Evolutionary conservation across 1,140 invertebrate species (phyloP).

Genomic region (Brachionus paranguensis): DNA sequence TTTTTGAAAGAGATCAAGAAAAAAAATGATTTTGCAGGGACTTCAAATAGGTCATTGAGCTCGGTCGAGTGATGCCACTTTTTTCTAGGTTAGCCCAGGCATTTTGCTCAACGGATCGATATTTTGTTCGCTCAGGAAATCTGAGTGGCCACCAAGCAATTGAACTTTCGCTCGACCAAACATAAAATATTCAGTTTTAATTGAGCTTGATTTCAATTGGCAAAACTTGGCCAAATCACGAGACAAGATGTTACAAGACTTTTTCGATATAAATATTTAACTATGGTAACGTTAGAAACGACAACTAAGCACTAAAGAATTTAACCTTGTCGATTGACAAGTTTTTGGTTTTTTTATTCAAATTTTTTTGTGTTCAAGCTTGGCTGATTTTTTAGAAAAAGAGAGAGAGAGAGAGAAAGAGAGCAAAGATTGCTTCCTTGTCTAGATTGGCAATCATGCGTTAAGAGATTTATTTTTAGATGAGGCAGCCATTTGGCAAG

Average conservation of each 20-base stretch:
- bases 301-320: conserved; percentile 11
- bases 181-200: neutral
- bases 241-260: neutral
- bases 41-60: neutral
- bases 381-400: neutral
- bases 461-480: neutral
- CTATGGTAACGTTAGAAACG: conserved; percentile 28
- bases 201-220: neutral
- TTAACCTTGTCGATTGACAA: neutral
- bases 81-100: neutral
- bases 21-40: too few relatives aligned
- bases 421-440: neutral
- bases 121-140: neutral
- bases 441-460: conserved; percentile 8
- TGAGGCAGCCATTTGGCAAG: neutral
- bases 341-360: neutral
- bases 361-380: neutral
- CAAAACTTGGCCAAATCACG: neutral
- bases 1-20: too few relatives aligned
- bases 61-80: neutral
- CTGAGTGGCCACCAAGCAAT: neutral
- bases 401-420: neutral
- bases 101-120: neutral
- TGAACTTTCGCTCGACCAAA: neutral
- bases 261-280: conserved; percentile 12